Conservation (phyloP, 2,113 vertebrate species). For the Cacatua alba region DNA sequence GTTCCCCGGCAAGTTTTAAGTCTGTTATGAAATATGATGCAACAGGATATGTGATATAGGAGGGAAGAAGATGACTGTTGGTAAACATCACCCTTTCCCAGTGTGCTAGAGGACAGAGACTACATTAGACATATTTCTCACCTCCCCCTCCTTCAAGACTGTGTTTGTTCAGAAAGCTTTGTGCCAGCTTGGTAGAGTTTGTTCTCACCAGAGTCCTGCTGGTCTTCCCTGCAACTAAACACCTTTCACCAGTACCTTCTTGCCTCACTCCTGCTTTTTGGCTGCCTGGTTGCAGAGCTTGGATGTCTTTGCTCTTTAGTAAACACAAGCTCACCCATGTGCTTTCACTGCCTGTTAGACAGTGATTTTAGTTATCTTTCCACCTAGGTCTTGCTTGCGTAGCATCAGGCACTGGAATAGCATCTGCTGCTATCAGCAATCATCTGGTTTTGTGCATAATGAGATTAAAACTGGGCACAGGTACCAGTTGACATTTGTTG, state of each 20-base stretch:
- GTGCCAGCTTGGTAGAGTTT: neutral
- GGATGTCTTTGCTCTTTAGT: neutral
- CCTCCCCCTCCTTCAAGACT: accelerated
- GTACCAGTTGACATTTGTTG: neutral
- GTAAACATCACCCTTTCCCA: neutral
- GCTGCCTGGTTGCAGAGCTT: neutral
- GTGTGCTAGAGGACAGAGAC: neutral
- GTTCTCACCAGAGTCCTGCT: neutral
- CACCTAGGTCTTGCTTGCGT: neutral
- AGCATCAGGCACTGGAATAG: neutral
- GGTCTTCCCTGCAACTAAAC: no score
- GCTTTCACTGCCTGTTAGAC: neutral
- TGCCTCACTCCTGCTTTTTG: neutral
- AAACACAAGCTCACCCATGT: neutral
- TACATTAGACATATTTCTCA: neutral
- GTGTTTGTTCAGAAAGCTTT: neutral
- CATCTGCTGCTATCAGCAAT: neutral
- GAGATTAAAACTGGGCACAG: neutral
- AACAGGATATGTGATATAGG: neutral
- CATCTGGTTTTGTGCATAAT: neutral
- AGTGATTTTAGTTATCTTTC: neutral
- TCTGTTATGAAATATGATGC: neutral
- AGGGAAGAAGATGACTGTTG: neutral
- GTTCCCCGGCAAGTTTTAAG: neutral
- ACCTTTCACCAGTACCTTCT: neutral